phyloP scores from a whole-genome alignment of 2,888 invertebrate genomes.

The Ichneumoninae sp. region DNA sequence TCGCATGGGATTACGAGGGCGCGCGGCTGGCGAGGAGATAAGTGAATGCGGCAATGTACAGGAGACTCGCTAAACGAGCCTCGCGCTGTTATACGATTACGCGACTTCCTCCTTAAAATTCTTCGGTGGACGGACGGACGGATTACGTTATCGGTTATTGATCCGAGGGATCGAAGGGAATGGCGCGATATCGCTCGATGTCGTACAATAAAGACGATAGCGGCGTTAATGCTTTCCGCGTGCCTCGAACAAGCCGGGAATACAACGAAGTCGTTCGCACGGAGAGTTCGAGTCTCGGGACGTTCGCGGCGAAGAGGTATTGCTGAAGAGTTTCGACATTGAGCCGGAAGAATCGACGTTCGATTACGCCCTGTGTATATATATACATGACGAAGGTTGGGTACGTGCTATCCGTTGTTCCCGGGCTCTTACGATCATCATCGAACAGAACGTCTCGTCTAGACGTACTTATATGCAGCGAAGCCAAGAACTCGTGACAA shows the following conservation, averaged over 20 bases:
- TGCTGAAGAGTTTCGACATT: constrained; percentile 38
- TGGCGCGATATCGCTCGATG: neutral
- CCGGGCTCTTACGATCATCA: constrained; percentile 45
- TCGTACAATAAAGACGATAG: constrained; percentile 10
- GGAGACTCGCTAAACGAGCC: constrained; percentile 31
- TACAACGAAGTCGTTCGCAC: constrained; percentile 7
- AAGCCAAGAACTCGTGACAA: constrained; percentile 48
- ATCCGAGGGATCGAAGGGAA: constrained; percentile 20
- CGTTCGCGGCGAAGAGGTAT: neutral
- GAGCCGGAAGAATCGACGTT: constrained; percentile 49
- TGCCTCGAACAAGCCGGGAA: constrained; percentile 3
- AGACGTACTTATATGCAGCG: constrained; percentile 63
- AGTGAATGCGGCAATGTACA: constrained; percentile 40
- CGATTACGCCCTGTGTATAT: constrained; percentile 16
- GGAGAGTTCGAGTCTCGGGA: neutral
- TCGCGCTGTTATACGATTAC: constrained; percentile 24
- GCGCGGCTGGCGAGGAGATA: constrained; percentile 29
- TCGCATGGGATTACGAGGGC: constrained; percentile 26
- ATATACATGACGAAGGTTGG: constrained; percentile 18
- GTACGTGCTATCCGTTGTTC: constrained; percentile 62
- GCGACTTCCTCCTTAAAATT: constrained; percentile 24
- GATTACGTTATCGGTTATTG: constrained; percentile 49
- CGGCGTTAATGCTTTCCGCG: constrained; percentile 28
- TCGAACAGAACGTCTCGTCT: constrained; percentile 52
- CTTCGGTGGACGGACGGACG: constrained; percentile 3